These are phyloP conservation scores for Marmota monax DNA, from an alignment of 2,113 vertebrate genomes.

Conservation along the genomic window DNA sequence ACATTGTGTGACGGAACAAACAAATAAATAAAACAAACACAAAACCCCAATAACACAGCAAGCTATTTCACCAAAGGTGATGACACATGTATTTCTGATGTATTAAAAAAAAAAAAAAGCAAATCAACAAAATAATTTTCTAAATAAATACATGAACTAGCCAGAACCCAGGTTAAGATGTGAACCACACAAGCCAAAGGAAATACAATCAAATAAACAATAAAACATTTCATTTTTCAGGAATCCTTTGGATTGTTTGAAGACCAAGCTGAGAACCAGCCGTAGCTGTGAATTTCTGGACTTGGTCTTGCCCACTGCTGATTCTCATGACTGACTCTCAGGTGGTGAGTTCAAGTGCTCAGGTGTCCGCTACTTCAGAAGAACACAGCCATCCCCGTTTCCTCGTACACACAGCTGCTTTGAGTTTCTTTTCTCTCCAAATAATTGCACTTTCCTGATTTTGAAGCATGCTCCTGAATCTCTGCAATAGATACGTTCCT, in stretches of 20 bases:
- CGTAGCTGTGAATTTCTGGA: not conserved
- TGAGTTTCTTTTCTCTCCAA: not conserved
- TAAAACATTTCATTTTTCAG: not conserved
- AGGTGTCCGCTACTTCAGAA: not conserved
- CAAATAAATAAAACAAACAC: not conserved
- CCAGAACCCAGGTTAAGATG: not conserved
- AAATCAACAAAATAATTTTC: not conserved
- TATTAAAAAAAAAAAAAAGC: not conserved
- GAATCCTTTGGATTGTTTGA: not conserved
- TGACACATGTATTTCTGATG: not conserved
- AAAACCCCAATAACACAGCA: not conserved
- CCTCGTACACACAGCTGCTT: not conserved
- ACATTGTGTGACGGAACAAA: not conserved
- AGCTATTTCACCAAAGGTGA: not conserved
- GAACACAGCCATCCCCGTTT: not conserved
- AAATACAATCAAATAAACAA: not conserved
- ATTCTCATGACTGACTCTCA: not conserved
- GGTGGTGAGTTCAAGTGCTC: not conserved
- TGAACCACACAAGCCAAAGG: not conserved
- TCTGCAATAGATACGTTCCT: not conserved
- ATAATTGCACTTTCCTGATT: not conserved
- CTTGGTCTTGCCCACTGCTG: not conserved
- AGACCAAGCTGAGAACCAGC: not conserved
- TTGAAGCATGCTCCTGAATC: not conserved
- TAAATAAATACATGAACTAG: not conserved